These are phyloP conservation scores for Hydrozoanthus tunicans DNA, from an alignment of 64 coral and sea anemone genomes.

Conservation along the genomic window DNA sequence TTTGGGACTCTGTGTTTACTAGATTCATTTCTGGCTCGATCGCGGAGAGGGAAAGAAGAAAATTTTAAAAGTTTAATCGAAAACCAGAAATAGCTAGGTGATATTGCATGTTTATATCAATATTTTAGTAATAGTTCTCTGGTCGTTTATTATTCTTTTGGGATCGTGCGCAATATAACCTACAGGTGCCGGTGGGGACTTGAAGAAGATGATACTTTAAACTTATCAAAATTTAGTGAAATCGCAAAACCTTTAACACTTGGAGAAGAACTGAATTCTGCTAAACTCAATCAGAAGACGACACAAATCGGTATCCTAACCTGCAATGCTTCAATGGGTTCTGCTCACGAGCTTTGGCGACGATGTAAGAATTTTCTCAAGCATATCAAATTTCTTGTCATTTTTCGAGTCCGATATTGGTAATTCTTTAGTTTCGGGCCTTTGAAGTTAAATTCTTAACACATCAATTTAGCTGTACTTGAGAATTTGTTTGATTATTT, in stretches of 20 bases:
- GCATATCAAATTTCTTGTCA: not conserved
- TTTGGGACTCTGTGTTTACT: too few species aligned
- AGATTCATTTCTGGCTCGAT: too few species aligned
- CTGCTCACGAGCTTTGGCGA: not conserved
- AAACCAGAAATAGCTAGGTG: not conserved
- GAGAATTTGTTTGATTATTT: too few species aligned
- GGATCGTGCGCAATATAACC: not conserved
- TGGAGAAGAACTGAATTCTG: not conserved
- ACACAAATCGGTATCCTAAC: not conserved
- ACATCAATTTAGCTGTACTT: too few species aligned
- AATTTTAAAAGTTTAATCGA: not conserved
- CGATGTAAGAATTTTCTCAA: constrained; percentile 31
- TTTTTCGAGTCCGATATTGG: not conserved
- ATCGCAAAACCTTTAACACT: too few species aligned
- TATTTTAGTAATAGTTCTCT: constrained; percentile 42
- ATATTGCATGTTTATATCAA: constrained; percentile 20
- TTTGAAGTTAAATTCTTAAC: too few species aligned
- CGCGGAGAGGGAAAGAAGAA: too few species aligned
- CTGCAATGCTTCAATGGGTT: not conserved
- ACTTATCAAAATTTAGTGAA: too few species aligned
- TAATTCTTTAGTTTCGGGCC: too few species aligned
- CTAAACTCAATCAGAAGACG: not conserved
- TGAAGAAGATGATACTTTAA: too few species aligned
- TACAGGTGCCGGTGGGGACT: not conserved
- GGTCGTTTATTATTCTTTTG: constrained; percentile 6